These are phyloP conservation scores for Scaptomyza flava DNA, from an alignment of 2,888 invertebrate genomes.

Conservation along the genomic window DNA sequence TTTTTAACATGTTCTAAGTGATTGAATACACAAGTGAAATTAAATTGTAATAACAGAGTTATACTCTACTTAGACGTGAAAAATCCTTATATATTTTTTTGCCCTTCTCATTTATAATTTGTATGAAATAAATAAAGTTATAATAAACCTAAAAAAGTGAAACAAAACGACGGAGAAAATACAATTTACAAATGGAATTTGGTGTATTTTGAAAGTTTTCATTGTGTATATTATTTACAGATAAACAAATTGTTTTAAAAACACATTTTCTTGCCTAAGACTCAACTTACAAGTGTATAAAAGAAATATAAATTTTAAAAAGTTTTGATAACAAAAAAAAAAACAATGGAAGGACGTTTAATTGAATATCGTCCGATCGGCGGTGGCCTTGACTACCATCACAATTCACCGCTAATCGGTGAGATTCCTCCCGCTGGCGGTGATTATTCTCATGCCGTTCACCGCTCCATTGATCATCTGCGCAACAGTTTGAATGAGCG, in stretches of 20 bases:
- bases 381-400: constrained; percentile 88
- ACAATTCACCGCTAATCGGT: constrained; percentile 88
- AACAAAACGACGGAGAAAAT: background rate
- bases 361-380: constrained; percentile 87
- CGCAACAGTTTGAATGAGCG: constrained; percentile 86
- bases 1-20: background rate
- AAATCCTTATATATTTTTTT: background rate
- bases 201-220: background rate
- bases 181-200: background rate
- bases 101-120: background rate
- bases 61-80: no score
- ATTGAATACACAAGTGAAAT: background rate
- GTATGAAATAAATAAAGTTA: background rate
- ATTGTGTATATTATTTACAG: background rate
- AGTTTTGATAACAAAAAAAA: background rate
- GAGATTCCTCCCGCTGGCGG: constrained; percentile 87
- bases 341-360: constrained; percentile 86
- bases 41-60: no score
- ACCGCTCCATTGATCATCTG: constrained; percentile 88
- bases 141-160: background rate
- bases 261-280: background rate
- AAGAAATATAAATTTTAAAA: background rate
- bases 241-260: background rate
- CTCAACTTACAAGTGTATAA: constrained; percentile 6
- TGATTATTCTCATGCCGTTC: constrained; percentile 88